These are phyloP conservation scores for Himalopsyche anomala DNA, from an alignment of 2,888 invertebrate genomes.

Conservation along the genomic window DNA sequence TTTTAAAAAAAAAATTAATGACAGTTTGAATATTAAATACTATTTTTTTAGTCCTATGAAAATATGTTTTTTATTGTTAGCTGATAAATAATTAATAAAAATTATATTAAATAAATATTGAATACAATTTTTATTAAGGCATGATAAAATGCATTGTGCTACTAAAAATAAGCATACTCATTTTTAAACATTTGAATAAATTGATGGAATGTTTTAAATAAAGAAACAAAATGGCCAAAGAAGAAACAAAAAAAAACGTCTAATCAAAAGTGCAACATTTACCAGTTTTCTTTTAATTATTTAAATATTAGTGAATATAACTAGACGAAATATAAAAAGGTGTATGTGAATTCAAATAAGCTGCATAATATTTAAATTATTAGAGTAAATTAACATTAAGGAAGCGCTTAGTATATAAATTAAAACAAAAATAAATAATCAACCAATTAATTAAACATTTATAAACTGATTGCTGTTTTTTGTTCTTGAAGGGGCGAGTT, in stretches of 20 bases:
- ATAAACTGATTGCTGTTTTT: constrained; percentile 56
- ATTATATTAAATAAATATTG: no score
- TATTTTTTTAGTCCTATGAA: no score
- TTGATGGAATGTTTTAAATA: constrained; percentile 13
- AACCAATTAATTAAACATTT: neutral
- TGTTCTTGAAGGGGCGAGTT: constrained; percentile 73
- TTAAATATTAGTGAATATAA: neutral
- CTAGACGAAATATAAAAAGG: no score
- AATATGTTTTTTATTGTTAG: no score
- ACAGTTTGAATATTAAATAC: no score
- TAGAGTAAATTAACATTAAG: no score
- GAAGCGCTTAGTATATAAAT: neutral
- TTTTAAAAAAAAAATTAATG: no score
- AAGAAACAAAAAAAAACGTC: neutral
- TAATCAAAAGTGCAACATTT: neutral
- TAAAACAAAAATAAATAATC: constrained; percentile 41
- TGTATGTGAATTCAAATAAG: no score
- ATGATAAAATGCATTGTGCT: neutral
- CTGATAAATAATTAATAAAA: no score
- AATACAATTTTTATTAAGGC: neutral
- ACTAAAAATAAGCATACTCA: neutral
- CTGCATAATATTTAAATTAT: no score
- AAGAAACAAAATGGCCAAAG: neutral
- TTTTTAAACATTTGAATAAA: neutral
- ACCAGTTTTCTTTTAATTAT: neutral